These are phyloP conservation scores for Falco novaeseelandiae DNA, from an alignment of 2,797 vertebrate species.

Conservation along the genomic window DNA sequence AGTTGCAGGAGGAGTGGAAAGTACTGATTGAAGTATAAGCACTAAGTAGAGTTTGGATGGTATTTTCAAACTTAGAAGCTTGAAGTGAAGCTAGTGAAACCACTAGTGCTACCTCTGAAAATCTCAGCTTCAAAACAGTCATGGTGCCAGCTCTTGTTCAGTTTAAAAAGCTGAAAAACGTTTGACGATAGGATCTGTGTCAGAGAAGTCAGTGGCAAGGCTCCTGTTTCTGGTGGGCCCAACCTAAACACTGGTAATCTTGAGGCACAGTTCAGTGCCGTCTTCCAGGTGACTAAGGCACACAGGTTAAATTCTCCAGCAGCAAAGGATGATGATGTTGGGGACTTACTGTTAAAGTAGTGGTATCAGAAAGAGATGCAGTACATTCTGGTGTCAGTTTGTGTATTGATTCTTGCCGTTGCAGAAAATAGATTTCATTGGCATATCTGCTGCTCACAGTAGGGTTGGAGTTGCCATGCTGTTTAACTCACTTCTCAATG, in stretches of 20 bases:
- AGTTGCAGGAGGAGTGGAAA: not conserved
- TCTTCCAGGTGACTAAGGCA: not conserved
- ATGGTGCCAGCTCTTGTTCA: not conserved
- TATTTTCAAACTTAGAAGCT: not conserved
- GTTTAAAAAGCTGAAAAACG: not conserved
- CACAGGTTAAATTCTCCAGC: not conserved
- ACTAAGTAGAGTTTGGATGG: not conserved
- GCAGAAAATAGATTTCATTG: not conserved
- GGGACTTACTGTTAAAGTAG: not conserved
- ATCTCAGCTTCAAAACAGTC: not conserved
- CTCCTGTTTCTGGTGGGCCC: not conserved
- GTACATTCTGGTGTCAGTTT: rapidly evolving
- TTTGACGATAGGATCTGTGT: not conserved
- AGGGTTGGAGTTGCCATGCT: rapidly evolving
- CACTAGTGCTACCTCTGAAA: not conserved
- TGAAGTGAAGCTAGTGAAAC: not conserved
- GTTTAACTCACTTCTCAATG: rapidly evolving
- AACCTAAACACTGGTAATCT: not conserved
- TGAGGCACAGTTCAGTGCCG: rapidly evolving
- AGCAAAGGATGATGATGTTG: rapidly evolving
- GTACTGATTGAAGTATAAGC: not conserved
- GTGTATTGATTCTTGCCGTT: not conserved
- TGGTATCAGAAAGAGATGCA: not conserved
- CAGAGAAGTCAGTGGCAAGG: rapidly evolving
- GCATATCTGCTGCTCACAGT: not conserved